Evolutionary conservation across 2,113 vertebrate genomes (phyloP), one percentile per base, ranked within the genome.

Genomic region (Nannospalax galili): DNA sequence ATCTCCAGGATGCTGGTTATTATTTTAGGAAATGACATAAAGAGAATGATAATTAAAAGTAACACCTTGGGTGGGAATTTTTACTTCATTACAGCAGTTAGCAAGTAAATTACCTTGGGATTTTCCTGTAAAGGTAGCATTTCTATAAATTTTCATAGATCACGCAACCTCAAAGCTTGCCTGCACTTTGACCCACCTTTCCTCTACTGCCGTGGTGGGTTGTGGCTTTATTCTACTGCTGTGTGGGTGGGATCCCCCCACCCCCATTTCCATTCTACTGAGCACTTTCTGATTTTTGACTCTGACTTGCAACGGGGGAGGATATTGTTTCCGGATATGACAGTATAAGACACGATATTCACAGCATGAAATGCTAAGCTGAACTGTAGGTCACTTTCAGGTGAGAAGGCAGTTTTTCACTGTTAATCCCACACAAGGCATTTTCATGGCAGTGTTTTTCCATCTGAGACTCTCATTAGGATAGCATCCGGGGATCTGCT

Each of bases 11-110:
- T 48, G 73, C 62, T 62, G 42, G 73, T 85, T 95, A 77, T 65
- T 95, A 97, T 96, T 97, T 94, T 92, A 95, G 85, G 96, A 94
- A 96, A 79, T 81, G 79, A 92, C 84, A 93, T 88, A 81, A 92
- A 94, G 88, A 97, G 92, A 90, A 93, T 65, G 93, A 86, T 88
- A 93, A 92, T 95, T 90, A 87, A 95, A 96, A 96, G 90, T 88
- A 94, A 90, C 93, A 67, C 60, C 52, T 79, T 40, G 58, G 58
- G 80, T 90, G 88, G 90, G 84, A 95, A 95, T 92, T 96, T 92
- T 95, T 78, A 74, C 92, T 95, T 90, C 84, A 90, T 95, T 93
- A 85, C 93, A 96, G 88, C 17, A 67, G 72, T 72, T 90, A 90
- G 87, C 72, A 88, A 92, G 56, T 69, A 81, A 89, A 92, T 28